Conservation (phyloP, 2,797 vertebrate species). For the Agapornis canus region DNA sequence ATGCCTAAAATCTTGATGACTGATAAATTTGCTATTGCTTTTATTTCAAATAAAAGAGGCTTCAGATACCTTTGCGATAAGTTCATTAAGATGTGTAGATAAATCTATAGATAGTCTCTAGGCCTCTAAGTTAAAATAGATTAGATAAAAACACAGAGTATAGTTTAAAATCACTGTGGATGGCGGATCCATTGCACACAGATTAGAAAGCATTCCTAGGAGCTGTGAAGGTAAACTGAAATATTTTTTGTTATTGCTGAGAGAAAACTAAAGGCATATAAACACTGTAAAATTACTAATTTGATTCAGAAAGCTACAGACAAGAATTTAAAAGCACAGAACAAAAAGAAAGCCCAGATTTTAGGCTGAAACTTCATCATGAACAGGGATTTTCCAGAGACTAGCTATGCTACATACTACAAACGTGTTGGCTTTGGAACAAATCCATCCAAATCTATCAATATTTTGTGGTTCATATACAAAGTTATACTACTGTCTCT, state of each 20-base stretch:
- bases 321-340: neutral
- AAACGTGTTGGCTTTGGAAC: neutral
- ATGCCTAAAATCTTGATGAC: neutral
- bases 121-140: neutral
- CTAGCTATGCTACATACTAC: neutral
- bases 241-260: neutral
- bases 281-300: neutral
- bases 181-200: neutral
- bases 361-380: neutral
- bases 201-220: neutral
- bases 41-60: neutral
- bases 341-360: neutral
- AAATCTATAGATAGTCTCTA: neutral
- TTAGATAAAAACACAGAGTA: neutral
- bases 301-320: neutral
- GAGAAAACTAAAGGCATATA: constrained; percentile 8
- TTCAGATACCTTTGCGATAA: neutral
- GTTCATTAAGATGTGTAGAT: neutral
- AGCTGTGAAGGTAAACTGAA: neutral
- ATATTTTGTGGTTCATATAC: neutral
- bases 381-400: neutral
- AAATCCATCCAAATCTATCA: neutral
- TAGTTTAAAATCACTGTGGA: neutral
- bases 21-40: neutral
- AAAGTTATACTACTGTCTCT: neutral